These are phyloP conservation scores for Lithobates sylvaticus DNA, from an alignment of 2,797 vertebrate species.

Conservation along the genomic window DNA sequence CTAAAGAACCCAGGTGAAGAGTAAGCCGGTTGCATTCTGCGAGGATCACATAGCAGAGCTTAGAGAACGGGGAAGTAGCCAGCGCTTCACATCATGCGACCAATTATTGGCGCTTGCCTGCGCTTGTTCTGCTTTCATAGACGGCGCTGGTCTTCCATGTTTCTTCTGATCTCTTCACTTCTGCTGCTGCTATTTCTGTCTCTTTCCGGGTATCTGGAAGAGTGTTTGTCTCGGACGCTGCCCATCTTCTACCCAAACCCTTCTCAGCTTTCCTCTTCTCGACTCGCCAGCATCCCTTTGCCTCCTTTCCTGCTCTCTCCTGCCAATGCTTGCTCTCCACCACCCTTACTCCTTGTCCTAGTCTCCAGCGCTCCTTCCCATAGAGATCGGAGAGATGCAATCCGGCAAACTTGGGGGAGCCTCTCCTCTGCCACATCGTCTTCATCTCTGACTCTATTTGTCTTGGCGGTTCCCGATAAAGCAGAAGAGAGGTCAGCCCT, in stretches of 20 bases:
- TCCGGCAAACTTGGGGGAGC: slow-evolving; percentile 82
- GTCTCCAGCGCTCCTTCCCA: slow-evolving; percentile 37
- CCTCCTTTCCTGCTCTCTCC: slow-evolving; percentile 46
- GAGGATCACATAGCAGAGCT: too few species aligned
- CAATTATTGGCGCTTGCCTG: background rate
- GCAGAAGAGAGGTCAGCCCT: slow-evolving; percentile 72
- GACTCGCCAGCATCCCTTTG: background rate
- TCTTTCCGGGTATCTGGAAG: slow-evolving; percentile 27
- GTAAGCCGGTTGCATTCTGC: too few species aligned
- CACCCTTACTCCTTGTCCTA: slow-evolving; percentile 45
- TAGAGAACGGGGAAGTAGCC: background rate
- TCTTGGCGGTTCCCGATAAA: slow-evolving; percentile 76
- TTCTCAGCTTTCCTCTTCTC: background rate
- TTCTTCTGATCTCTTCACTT: background rate
- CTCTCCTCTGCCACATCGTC: slow-evolving; percentile 71
- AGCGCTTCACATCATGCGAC: background rate
- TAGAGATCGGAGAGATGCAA: slow-evolving; percentile 72
- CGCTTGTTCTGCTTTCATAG: background rate
- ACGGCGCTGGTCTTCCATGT: background rate
- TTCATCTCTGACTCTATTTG: slow-evolving; percentile 80
- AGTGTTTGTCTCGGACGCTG: slow-evolving; percentile 14
- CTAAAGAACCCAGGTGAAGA: too few species aligned
- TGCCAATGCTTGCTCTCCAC: slow-evolving; percentile 5
- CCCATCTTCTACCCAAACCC: background rate
- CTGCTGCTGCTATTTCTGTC: background rate